Conservation (phyloP, 2,113 vertebrate species). For the Rutilus rutilus region DNA sequence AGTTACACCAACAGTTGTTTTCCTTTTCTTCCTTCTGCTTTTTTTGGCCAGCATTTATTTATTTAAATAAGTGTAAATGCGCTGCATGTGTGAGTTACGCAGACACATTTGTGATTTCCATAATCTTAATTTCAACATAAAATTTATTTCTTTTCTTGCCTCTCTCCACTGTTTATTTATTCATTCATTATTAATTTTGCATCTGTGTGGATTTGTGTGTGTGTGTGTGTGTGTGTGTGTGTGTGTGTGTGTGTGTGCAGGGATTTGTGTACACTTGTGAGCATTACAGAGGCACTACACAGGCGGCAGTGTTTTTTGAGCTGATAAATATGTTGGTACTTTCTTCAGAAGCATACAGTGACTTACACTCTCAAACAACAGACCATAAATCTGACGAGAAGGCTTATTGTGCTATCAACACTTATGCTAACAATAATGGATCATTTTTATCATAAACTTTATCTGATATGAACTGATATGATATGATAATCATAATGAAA, state of each 20-base stretch:
- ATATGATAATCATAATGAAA: neutral
- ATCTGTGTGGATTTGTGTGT: neutral
- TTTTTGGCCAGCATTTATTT: neutral
- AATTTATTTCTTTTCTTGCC: slow-evolving; percentile 10
- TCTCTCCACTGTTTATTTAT: slow-evolving; percentile 34
- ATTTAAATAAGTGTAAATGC: slow-evolving; percentile 6
- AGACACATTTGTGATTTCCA: neutral
- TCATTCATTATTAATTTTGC: slow-evolving; percentile 29
- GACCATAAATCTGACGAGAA: neutral
- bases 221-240: neutral
- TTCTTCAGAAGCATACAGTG: slow-evolving; percentile 3
- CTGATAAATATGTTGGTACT: slow-evolving; percentile 28
- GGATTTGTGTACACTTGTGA: slow-evolving; percentile 4
- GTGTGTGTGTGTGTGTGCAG: neutral
- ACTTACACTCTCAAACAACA: neutral
- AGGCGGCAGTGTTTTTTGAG: slow-evolving; percentile 9
- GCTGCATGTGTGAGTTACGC: neutral
- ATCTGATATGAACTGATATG: neutral
- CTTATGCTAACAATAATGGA: slow-evolving; percentile 13
- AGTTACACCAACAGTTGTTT: neutral
- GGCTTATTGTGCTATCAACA: neutral
- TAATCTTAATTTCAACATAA: slow-evolving; percentile 24
- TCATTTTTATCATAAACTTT: neutral
- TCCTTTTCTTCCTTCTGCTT: neutral
- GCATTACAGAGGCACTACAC: slow-evolving; percentile 6